phyloP scores from a whole-genome alignment of 2,113 vertebrate species.

The Psettodes erumei region DNA sequence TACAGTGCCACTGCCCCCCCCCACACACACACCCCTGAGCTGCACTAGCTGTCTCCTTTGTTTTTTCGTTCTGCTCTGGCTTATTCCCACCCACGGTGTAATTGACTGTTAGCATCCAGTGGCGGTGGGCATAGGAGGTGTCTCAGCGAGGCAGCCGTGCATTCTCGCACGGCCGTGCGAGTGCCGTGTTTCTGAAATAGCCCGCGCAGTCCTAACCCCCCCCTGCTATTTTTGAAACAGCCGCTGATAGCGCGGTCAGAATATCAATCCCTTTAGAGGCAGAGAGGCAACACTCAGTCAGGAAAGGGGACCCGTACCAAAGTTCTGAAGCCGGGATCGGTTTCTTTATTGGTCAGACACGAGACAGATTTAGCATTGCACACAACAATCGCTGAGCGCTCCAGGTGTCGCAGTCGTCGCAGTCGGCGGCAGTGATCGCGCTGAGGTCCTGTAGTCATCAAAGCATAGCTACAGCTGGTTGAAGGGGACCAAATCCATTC shows the following conservation, averaged over 20 bases:
- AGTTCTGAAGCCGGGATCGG: constrained; percentile 41
- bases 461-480: constrained; percentile 99
- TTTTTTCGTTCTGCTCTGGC: constrained; percentile 1
- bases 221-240: constrained; percentile 73
- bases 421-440: constrained; percentile 37
- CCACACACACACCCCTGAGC: no score
- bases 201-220: constrained; percentile 51
- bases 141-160: constrained; percentile 59
- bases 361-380: constrained; percentile 51
- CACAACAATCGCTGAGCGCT: constrained; percentile 51
- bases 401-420: constrained; percentile 41
- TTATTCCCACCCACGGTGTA: constrained; percentile 48
- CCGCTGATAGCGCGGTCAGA: constrained; percentile 60
- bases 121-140: constrained; percentile 60
- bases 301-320: constrained; percentile 67
- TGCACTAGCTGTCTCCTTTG: neutral
- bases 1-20: constrained; percentile 9
- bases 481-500: constrained; percentile 99
- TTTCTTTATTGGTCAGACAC: constrained; percentile 70
- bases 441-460: constrained; percentile 86
- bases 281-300: constrained; percentile 60
- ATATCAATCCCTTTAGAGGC: constrained; percentile 60
- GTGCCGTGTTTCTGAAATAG: constrained; percentile 66
- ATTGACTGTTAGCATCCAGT: constrained; percentile 64
- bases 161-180: constrained; percentile 67